Conservation (phyloP, 2,797 vertebrate genomes). For the Crypturellus tataupa region DNA sequence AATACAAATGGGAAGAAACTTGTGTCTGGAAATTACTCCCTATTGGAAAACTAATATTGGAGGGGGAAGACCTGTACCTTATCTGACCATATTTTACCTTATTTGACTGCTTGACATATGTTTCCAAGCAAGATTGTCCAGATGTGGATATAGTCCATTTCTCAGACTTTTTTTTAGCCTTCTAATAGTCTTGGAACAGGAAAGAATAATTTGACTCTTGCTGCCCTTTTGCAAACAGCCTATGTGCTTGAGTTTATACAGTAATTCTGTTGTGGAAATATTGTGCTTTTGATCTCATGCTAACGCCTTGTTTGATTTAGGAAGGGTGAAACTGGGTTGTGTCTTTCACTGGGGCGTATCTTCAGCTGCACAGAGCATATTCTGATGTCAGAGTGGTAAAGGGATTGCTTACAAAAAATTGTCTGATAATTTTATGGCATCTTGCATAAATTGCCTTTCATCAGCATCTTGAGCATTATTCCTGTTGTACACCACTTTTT, state of each 20-base stretch:
- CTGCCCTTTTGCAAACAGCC: neutral
- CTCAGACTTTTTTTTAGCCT: neutral
- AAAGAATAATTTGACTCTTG: neutral
- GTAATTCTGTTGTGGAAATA: neutral
- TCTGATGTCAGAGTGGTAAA: neutral
- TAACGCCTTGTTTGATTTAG: neutral
- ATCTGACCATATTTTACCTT: neutral
- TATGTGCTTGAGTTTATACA: neutral
- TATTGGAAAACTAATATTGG: neutral
- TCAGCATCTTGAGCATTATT: neutral
- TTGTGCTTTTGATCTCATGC: neutral
- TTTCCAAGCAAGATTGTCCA: neutral
- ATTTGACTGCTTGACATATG: neutral
- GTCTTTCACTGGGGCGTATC: neutral
- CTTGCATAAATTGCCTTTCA: neutral
- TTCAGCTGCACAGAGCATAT: neutral
- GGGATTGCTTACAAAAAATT: neutral
- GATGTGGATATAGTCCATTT: neutral
- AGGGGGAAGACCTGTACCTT: neutral
- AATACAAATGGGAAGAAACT: neutral
- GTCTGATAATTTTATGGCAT: neutral
- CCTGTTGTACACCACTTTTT: neutral
- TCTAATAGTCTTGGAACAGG: neutral
- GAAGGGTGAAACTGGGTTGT: neutral
- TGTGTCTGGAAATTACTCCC: neutral